phyloP scores from a whole-genome alignment of 2,797 vertebrate species.

The Nasua narica region DNA sequence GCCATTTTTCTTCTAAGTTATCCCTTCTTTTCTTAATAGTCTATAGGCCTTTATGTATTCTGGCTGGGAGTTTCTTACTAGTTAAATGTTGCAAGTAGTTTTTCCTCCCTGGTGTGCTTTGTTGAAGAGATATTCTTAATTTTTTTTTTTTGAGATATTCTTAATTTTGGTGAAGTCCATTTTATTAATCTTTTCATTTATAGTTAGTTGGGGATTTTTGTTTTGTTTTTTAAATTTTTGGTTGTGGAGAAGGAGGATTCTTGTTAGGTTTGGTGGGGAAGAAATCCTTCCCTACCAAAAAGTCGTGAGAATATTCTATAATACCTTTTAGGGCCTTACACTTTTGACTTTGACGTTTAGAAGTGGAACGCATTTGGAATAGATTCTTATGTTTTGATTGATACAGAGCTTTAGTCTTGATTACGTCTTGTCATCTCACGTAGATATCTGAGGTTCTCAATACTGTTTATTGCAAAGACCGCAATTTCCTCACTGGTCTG shows the following conservation, averaged over 20 bases:
- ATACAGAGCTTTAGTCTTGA: neutral
- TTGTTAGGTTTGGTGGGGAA: neutral
- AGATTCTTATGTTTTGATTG: neutral
- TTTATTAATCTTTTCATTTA: neutral
- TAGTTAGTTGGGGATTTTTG: neutral
- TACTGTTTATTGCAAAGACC: neutral
- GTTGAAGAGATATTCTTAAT: neutral
- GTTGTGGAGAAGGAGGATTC: neutral
- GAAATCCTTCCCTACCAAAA: neutral
- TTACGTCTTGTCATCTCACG: neutral
- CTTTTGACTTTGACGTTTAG: neutral
- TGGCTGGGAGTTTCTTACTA: neutral
- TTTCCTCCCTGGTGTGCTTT: neutral
- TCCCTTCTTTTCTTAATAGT: neutral
- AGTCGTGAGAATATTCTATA: neutral
- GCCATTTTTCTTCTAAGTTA: neutral
- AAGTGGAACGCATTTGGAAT: neutral
- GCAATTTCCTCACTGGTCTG: neutral
- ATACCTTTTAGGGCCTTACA: neutral
- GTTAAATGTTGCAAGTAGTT: neutral
- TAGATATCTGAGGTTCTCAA: neutral
- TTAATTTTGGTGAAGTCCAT: neutral
- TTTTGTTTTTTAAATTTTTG: neutral
- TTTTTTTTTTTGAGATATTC: neutral
- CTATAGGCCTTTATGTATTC: neutral